phyloP scores from a whole-genome alignment of 2,888 invertebrate species.

The Drosophila hamatofila region DNA sequence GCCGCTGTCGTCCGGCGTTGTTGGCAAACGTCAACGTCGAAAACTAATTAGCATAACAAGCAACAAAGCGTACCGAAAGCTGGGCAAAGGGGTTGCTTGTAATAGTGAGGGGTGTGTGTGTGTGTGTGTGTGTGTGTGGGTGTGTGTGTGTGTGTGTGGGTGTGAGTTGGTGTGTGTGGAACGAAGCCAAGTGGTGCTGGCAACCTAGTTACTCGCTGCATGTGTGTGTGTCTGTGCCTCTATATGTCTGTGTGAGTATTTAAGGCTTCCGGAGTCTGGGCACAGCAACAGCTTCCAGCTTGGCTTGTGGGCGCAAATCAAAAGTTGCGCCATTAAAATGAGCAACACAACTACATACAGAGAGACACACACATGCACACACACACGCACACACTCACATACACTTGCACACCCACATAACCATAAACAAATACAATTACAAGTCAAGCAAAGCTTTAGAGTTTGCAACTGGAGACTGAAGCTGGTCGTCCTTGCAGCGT shows the following conservation, averaged over 20 bases:
- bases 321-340: conserved; percentile 71
- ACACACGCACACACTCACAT: conserved; percentile 3
- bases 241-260: not conserved
- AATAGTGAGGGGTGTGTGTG: conserved; percentile 5
- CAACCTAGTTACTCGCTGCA: conserved; percentile 40
- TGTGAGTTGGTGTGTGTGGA: conserved; percentile 16
- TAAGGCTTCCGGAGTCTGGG: conserved; percentile 43
- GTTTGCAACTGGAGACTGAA: conserved; percentile 17
- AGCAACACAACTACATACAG: conserved; percentile 22
- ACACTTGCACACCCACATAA: conserved; percentile 36
- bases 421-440: conserved; percentile 81
- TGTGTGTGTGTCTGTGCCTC: conserved; percentile 13
- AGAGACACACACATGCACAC: not conserved
- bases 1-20: conserved; percentile 58
- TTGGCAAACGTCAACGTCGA: conserved; percentile 82
- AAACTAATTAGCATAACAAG: conserved; percentile 83
- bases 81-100: conserved; percentile 19
- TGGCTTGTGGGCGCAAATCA: conserved; percentile 57
- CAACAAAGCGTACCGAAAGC: conserved; percentile 61
- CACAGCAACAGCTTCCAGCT: conserved; percentile 12
- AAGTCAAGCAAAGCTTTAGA: conserved; percentile 48
- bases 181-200: conserved; percentile 32
- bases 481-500: conserved; percentile 50
- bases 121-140: conserved; percentile 9
- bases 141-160: conserved; percentile 16